These are phyloP conservation scores for Paramormyrops kingsleyae DNA, from an alignment of 2,113 vertebrate genomes.

Conservation along the genomic window DNA sequence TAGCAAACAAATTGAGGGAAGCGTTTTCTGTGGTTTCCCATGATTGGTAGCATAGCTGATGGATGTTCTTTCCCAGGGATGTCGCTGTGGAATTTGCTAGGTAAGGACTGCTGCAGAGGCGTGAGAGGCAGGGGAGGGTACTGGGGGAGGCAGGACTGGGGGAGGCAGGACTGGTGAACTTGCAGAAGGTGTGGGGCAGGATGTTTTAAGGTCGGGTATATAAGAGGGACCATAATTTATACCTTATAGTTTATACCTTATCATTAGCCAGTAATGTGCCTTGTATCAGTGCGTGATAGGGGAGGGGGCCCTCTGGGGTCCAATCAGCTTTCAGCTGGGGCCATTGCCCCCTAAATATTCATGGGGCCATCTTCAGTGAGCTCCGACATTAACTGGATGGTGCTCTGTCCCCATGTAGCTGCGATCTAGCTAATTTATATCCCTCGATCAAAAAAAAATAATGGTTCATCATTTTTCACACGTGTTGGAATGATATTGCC, in stretches of 20 bases:
- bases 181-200: neutral
- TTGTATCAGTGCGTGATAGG: neutral
- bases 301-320: neutral
- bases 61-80: conserved; percentile 34
- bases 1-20: conserved; percentile 41
- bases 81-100: conserved; percentile 29
- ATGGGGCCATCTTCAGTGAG: neutral
- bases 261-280: neutral
- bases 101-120: conserved; percentile 22
- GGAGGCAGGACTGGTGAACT: neutral
- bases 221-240: neutral
- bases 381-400: neutral
- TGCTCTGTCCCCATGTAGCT: neutral
- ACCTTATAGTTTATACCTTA: neutral
- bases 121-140: conserved; percentile 11
- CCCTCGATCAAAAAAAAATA: neutral
- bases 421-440: neutral
- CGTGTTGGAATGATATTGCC: neutral
- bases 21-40: conserved; percentile 33
- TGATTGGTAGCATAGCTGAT: conserved; percentile 37
- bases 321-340: neutral
- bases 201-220: neutral
- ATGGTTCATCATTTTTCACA: neutral
- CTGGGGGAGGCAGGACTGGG: neutral
- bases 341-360: neutral